Percentiles rank a stretch among this genome's conserved stretches.
These are phyloP conservation scores for Euproctis similis DNA, from an alignment of 2,888 invertebrate species.

Conservation along the genomic window DNA sequence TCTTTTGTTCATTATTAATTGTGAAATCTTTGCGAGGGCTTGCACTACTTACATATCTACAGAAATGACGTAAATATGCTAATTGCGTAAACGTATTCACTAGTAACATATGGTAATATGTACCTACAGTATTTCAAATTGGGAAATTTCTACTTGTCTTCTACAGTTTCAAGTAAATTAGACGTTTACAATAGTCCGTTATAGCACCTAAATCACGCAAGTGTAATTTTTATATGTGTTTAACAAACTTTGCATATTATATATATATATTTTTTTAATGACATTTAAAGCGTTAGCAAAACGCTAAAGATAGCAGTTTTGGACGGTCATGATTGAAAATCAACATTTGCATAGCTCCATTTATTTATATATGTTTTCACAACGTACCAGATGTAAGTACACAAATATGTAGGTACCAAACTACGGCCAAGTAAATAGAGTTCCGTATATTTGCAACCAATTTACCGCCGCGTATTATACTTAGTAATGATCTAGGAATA, in stretches of 20 bases:
- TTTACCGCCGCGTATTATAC: too few species aligned
- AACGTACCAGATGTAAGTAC: conserved; percentile 34
- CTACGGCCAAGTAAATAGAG: conserved; percentile 27
- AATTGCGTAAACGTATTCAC: too few species aligned
- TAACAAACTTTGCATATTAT: conserved; percentile 29
- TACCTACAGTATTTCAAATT: too few species aligned
- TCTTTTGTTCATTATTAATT: too few species aligned
- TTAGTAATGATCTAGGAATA: too few species aligned
- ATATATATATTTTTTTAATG: conserved; percentile 50
- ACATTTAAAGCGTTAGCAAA: conserved; percentile 58
- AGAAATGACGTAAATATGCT: too few species aligned
- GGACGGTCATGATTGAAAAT: conserved; percentile 53
- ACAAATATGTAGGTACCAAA: conserved; percentile 12
- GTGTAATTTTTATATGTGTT: conserved; percentile 16
- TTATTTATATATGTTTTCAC: conserved; percentile 45
- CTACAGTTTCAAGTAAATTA: too few species aligned
- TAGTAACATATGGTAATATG: too few species aligned
- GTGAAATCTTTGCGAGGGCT: too few species aligned
- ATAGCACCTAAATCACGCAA: conserved; percentile 1
- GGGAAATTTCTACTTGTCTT: too few species aligned
- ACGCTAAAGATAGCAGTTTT: conserved; percentile 64
- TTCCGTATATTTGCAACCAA: conserved; percentile 15
- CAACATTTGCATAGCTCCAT: conserved; percentile 49
- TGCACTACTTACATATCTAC: too few species aligned
- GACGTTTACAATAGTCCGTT: too few species aligned